Percentiles rank a stretch among this genome's conserved stretches.
Conservation (phyloP, 2,888 invertebrate genomes). For the Rhorus exstirpatorius region DNA sequence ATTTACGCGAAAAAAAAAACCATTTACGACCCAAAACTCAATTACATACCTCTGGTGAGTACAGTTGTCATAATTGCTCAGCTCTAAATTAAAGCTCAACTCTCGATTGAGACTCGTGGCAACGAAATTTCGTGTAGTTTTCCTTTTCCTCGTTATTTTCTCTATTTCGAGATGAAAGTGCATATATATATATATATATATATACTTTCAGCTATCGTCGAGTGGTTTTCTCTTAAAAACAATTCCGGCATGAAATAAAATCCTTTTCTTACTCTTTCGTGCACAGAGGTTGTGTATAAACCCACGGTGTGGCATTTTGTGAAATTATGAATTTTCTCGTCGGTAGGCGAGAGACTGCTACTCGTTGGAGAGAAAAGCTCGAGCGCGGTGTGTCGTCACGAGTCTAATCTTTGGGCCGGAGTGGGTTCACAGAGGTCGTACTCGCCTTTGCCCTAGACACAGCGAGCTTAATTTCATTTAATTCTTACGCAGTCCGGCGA, state of each 20-base stretch:
- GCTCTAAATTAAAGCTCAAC: conserved; percentile 26
- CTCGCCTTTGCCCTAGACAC: conserved; percentile 45
- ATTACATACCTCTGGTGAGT: background rate
- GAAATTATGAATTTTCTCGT: conserved; percentile 45
- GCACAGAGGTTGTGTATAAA: conserved; percentile 1
- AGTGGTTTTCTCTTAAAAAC: conserved; percentile 49
- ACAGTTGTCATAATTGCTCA: conserved; percentile 28
- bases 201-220: conserved; percentile 26
- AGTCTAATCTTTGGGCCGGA: conserved; percentile 59
- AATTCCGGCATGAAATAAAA: conserved; percentile 55
- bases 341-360: conserved; percentile 7
- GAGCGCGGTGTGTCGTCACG: conserved; percentile 48
- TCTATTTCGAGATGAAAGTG: conserved; percentile 33
- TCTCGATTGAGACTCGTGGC: conserved; percentile 12
- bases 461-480: conserved; percentile 64
- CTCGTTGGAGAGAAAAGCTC: conserved; percentile 19
- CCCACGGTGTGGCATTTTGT: background rate
- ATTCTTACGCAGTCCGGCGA: conserved; percentile 59
- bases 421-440: conserved; percentile 38
- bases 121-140: background rate
- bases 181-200: too few species aligned
- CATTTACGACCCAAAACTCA: background rate
- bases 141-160: background rate
- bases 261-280: conserved; percentile 11
- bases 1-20: conserved; percentile 20